Percentiles rank a stretch among this genome's conserved stretches.
Evolutionary conservation across 2,888 invertebrate genomes (phyloP).

Genomic region (Tachina lurida): DNA sequence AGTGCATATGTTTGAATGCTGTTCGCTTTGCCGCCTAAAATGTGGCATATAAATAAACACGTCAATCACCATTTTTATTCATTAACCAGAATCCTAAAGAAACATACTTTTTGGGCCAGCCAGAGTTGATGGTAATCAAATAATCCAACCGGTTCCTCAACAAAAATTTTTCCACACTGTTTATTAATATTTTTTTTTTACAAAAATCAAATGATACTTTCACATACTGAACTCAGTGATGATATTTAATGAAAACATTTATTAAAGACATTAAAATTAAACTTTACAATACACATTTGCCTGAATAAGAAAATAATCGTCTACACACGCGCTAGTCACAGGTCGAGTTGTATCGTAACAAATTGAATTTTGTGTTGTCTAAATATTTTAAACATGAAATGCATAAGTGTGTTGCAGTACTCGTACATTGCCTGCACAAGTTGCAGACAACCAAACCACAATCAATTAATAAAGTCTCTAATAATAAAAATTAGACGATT

Average conservation of each 20-base stretch:
- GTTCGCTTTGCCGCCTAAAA: too few relatives aligned
- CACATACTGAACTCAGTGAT: constrained; percentile 19
- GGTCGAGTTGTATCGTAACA: constrained; percentile 44
- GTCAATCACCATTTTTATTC: too few relatives aligned
- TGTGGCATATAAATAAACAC: too few relatives aligned
- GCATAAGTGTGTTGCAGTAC: not conserved
- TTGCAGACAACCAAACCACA: not conserved
- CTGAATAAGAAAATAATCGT: constrained; percentile 28
- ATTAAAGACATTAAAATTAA: too few relatives aligned
- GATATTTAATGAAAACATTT: constrained; percentile 56
- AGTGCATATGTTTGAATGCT: too few relatives aligned
- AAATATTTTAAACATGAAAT: constrained; percentile 62
- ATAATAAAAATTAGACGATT: not conserved
- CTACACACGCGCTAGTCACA: constrained; percentile 63
- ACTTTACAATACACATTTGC: constrained; percentile 29
- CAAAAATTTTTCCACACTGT: too few relatives aligned
- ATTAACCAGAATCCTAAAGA: too few relatives aligned
- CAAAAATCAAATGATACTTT: not conserved
- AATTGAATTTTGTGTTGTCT: constrained; percentile 48
- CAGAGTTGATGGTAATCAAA: too few relatives aligned
- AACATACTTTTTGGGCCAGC: too few relatives aligned
- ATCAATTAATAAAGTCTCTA: not conserved
- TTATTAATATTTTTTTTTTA: too few relatives aligned
- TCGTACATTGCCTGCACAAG: too few relatives aligned
- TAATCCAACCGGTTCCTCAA: too few relatives aligned